These are phyloP conservation scores for Palythoa heliodiscus DNA, from an alignment of 92 coral and sea anemone species.

Conservation along the genomic window DNA sequence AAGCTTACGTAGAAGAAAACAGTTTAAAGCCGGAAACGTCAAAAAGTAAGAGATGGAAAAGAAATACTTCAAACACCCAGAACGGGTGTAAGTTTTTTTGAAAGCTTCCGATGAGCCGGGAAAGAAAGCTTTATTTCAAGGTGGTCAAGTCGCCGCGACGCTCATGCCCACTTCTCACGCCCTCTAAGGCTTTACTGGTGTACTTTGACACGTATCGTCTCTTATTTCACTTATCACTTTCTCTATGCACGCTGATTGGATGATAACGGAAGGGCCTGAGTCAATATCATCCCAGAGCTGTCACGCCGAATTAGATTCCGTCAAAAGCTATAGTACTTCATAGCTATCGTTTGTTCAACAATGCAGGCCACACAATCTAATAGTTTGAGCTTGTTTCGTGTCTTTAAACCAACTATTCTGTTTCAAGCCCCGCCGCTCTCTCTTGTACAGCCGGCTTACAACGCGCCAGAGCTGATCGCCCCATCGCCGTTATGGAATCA, in stretches of 20 bases:
- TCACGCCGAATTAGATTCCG: constrained; percentile 50
- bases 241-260: constrained; percentile 64
- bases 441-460: constrained; percentile 65
- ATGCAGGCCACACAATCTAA: constrained; percentile 80
- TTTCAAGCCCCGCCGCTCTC: constrained; percentile 87
- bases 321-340: constrained; percentile 24
- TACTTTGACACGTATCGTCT: constrained; percentile 72
- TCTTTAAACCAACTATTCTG: constrained; percentile 86
- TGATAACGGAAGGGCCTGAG: constrained; percentile 70
- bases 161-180: constrained; percentile 89
- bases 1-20: too few species aligned
- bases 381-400: constrained; percentile 79
- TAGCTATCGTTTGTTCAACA: constrained; percentile 59
- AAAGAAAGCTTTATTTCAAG: constrained; percentile 48
- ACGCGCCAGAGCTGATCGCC: constrained; percentile 60
- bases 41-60: background rate
- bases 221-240: constrained; percentile 67
- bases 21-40: background rate
- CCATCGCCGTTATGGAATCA: constrained; percentile 76
- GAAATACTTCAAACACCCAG: constrained; percentile 1
- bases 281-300: constrained; percentile 65
- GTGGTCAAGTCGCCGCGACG: constrained; percentile 63
- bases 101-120: constrained; percentile 16
- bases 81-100: background rate
- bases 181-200: constrained; percentile 70